Evolutionary conservation across 2,888 invertebrate species (phyloP), one percentile per base, ranked within the genome.

Genomic region (Salpingus planirostris): DNA sequence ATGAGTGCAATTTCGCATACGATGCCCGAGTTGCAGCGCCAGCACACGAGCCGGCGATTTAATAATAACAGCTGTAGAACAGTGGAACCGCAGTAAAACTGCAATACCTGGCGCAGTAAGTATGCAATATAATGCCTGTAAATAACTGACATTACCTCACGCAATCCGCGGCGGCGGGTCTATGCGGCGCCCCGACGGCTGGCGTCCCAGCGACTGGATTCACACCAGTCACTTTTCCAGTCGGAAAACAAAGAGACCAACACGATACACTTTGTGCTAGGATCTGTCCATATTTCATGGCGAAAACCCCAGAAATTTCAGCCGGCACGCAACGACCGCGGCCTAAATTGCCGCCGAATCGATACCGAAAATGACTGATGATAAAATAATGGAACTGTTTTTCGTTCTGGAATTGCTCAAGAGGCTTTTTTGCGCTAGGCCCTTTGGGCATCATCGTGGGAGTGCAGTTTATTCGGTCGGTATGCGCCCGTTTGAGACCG

Each of bases 101-200:
- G 44, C 44, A 42, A 18, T 18, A 18, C 18, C 18, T 18, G 18
- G n/a, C n/a, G n/a, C n/a, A n/a, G n/a, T n/a, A n/a, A n/a, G n/a
- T 8, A 18, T 18, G 18, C 18, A 18, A 14, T 43, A n/a, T n/a
- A 39, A 41, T 40, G 41, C 38, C 40, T 40, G 44, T 33, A 44
- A 44, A 44, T 47, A 38, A 44, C 43, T 47, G 45, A 40, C 42
- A 46, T 44, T 46, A 34, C 30, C 28, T 33, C 47, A 47, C 45
- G 47, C 47, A 42, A 47, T 33, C 39, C 42, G n/a, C n/a, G 43
- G 38, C 39, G 35, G 38, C 40, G 34, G 39, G n/a, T n/a, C n/a
- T n/a, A n/a, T n/a, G 36, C 38, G 47, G 47, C 47, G 47, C 45
- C 47, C 38, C 33, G 39, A 32, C 43, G 47, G 29, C 47, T 37